Evolutionary conservation across 2,113 vertebrate genomes (phyloP), one percentile per base, ranked within the genome.

Genomic region (Pyxicephalus adspersus): DNA sequence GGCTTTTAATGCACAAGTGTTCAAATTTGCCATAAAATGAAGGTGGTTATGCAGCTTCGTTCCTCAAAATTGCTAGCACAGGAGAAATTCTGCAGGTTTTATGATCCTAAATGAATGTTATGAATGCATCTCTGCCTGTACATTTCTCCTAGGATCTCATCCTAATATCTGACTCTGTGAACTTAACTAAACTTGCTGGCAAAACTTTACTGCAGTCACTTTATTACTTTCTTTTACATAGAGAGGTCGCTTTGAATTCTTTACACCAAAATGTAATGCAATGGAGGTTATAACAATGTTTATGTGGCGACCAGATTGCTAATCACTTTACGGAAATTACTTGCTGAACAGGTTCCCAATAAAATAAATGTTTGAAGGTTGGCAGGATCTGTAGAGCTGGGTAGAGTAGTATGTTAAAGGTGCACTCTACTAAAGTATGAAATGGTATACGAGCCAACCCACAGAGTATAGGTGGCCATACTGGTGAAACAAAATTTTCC

Each of bases 1-100:
- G 60, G 38, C n/a, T 80, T 80, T 80, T 81, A 81, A 81, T 81
- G 79, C 79, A 63, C 58, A 81, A 81, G 74, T 65, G 79, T 81
- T 81, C 79, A 73, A 63, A 73, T 65, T 81, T 81, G 68, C 79
- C 79, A 81, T 81, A 81, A 81, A 81, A 81, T 28, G 68, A 73
- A 38, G 60, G 73, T 57, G 68, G 68, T 81, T 81, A 64, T 74
- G 79, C 50, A 73, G 79, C 73, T 81, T 64, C 61, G 71, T 64
- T 64, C 61, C 38, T 55, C 64, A 60, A 80, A 81, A 28, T 28
- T 81, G 79, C 79, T 81, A 73, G 63, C 68, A 73, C 51, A 81
- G 68, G 68, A 61, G 79, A 81, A 81, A 64, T 81, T 73, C 68
- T 22, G 68, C 68, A 22, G 61, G 60, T 81, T 81, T 81, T 81